Evolutionary conservation across 2,797 vertebrate genomes (phyloP), one percentile per base, ranked within the genome.

Genomic region (Amblyopsis hoosieri): DNA sequence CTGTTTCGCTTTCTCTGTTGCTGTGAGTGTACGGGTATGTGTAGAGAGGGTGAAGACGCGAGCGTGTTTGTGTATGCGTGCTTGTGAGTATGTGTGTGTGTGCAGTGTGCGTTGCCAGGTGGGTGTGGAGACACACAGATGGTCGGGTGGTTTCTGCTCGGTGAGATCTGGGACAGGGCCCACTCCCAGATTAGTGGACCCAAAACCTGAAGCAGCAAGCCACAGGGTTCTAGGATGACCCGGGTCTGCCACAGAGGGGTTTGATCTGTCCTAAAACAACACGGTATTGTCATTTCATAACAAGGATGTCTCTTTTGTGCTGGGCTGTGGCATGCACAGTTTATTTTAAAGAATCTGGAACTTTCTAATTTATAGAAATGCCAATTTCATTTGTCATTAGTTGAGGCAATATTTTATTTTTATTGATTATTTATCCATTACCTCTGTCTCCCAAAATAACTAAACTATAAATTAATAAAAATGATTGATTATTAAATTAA

Each of bases 61-160:
- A 15, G 17, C 15, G 7, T 12, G 51, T 53, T 10, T 10, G 51
- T 53, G 51, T 17, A 15, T 54, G 15, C 4, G 17, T 54, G 52
- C 12, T 15, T 54, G 52, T 31, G 17, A 12, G 52, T 23, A 12
- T 54, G 17, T 31, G 52, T 54, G 52, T 31, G 63, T 66, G 69
- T 73, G 77, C 62, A 67, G 74, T 72, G 74, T 53, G 62, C 72
- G 76, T 59, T 90, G 91, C 91, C 91, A 92, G 83, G 89, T 87
- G 85, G 89, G 77, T 89, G 87, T 90, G 90, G 89, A 90, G 89
- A 90, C 86, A 82, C 89, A 89, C 93, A 92, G 91, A 93, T 93
- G 91, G 92, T 81, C 83, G 76, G 91, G 91, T 92, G 91, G 89
- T 94, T 94, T 89, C 93, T 90, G 83, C 91, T 90, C 91, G 75